Evolutionary conservation across 1,140 invertebrate species (phyloP), one percentile per base, ranked within the genome.

Genomic region (Macrobrachium nipponense): DNA sequence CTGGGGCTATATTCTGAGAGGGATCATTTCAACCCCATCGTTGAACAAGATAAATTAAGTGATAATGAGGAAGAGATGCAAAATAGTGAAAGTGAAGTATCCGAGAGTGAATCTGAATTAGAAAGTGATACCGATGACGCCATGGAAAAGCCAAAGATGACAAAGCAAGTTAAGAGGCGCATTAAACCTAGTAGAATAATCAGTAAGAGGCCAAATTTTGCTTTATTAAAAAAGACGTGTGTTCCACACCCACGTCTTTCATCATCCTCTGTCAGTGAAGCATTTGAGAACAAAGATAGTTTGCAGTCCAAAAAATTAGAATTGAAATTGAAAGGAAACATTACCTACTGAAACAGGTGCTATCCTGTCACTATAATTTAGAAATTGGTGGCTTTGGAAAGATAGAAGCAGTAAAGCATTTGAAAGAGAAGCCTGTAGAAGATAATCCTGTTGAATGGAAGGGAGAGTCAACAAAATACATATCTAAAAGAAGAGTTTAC

Each of bases 81-180:
- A 27, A n/a, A 14, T 23, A 20, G 0, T 66, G 36, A 83, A 7
- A 36, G 51, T 0, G 77, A 86, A 14, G 60, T 36, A 73, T 88
- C 68, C 44, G 82, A 87, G 75, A 89, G 72, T 89, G 96, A 97
- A 91, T 97, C 96, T 68, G 96, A 96, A 92, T 91, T 97, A 88
- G 95, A 96, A 90, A 95, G 94, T 91, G 95, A 95, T 82, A 92
- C 92, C 85, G 94, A 94, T 89, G 89, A 90, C 5, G 79, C 88
- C 90, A 89, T 90, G 36, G 61, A 20, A 20, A 59, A 18, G 68
- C 90, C 90, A 89, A 85, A 89, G 60, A 85, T 89, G 79, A 89
- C 92, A 86, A 91, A 93, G 82, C 92, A 93, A 60, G 78, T 91
- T 58, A 95, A 94, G 90, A 92, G 94, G 89, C 93, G 92, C 91